phyloP scores from a whole-genome alignment of 1,140 invertebrate species.

The Zaprionus inermis region DNA sequence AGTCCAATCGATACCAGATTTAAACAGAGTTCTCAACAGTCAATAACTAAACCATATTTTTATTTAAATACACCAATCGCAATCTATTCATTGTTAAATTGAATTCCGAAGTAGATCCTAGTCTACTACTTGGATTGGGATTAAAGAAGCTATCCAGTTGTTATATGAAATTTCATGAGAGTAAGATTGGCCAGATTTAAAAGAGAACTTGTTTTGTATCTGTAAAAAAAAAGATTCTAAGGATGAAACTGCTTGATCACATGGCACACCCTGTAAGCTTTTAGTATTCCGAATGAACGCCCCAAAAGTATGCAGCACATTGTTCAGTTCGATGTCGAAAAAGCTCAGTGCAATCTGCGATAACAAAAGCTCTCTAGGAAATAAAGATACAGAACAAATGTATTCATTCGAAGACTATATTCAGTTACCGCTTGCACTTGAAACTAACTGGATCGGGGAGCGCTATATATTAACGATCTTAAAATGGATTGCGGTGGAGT shows the following conservation, averaged over 20 bases:
- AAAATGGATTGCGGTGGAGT: conserved; percentile 88
- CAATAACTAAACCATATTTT: not conserved
- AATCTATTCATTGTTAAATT: not conserved
- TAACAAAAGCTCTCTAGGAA: conserved; percentile 3
- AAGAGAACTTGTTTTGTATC: too few relatives aligned
- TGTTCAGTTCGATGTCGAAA: not conserved
- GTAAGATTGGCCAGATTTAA: too few relatives aligned
- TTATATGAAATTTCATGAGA: conserved; percentile 2
- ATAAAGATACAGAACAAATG: not conserved
- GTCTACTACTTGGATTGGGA: not conserved
- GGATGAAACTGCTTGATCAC: not conserved
- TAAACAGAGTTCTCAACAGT: not conserved
- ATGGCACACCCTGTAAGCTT: not conserved
- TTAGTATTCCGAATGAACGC: not conserved
- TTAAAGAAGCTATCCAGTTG: not conserved
- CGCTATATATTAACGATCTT: not conserved
- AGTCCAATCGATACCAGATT: not conserved
- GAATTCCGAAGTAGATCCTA: not conserved
- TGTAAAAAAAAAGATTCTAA: not conserved
- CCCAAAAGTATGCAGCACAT: conserved; percentile 35
- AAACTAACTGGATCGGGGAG: not conserved
- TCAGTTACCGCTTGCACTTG: conserved; percentile 12
- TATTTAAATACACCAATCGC: not conserved
- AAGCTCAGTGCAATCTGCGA: conserved; percentile 8
- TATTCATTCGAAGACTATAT: not conserved